Conservation (phyloP, 2,888 invertebrate species). For the Cheilosia variabilis region DNA sequence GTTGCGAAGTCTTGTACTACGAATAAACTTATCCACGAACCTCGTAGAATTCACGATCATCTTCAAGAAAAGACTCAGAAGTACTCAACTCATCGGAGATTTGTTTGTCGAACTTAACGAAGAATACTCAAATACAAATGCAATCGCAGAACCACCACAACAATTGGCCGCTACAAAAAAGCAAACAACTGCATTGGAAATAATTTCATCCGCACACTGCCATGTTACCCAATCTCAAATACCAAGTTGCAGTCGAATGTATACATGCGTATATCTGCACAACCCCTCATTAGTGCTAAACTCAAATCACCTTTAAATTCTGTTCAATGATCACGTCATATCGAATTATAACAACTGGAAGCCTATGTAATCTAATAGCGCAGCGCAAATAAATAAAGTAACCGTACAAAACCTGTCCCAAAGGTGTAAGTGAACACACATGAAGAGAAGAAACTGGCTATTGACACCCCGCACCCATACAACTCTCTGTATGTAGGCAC, state of each 20-base stretch:
- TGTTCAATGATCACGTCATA: constrained; percentile 70
- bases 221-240: constrained; percentile 40
- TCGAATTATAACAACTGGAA: constrained; percentile 58
- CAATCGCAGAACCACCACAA: constrained; percentile 4
- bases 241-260: constrained; percentile 12
- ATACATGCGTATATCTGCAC: not conserved
- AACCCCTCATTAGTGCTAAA: constrained; percentile 22
- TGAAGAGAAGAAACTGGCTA: constrained; percentile 35
- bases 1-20: too few species aligned
- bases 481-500: not conserved
- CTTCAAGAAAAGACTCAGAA: too few species aligned
- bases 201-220: not conserved
- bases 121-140: too few species aligned
- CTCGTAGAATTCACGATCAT: too few species aligned
- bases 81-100: too few species aligned
- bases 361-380: constrained; percentile 60
- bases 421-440: constrained; percentile 33
- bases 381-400: constrained; percentile 1
- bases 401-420: constrained; percentile 52
- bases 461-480: constrained; percentile 35
- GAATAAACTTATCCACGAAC: too few species aligned
- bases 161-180: constrained; percentile 9
- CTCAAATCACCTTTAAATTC: constrained; percentile 55
- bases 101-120: too few species aligned
- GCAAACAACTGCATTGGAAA: constrained; percentile 5